Evolutionary conservation across 2,888 invertebrate species (phyloP), one percentile per base, ranked within the genome.

Genomic region (Creontiades dilutus): DNA sequence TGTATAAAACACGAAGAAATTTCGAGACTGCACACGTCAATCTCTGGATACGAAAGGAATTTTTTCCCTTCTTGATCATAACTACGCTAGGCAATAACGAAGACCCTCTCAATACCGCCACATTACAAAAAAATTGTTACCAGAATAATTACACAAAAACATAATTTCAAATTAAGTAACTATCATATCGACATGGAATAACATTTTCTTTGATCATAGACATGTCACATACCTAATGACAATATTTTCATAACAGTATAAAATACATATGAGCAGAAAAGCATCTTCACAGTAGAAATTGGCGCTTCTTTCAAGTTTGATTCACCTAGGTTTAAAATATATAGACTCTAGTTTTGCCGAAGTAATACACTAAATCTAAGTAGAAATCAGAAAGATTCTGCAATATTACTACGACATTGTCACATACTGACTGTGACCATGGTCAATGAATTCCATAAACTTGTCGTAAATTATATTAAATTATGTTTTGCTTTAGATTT

Each of bases 201-300:
- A 37, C 37, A 37, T 37, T 37, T 37, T 37, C 37, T 37, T 37
- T 7, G 7, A 37, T 37, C 37, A 37, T 37, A 4, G 3, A 37
- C 7, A 37, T 7, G 37, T 37, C 37, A 37, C 7, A 37, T 37
- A 37, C 37, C 37, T 37, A 37, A 23, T 68, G 19, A 68, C 19
- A 68, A 23, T 27, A 68, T 68, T 23, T 12, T 23, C 68, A 12
- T 68, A 23, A 16, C 61, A 61, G n/a, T 61, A 23, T 68, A 68
- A 23, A 23, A 68, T 68, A 68, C 23, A 68, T 13, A 23, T 68
- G 68, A 68, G 23, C 23, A 68, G 23, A 68, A 68, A 68, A 23
- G 68, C 68, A 68, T 68, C 23, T 68, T 68, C 68, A 68, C 68
- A 23, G 68, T 68, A 68, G 68, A 68, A 12, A 11, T 68, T 68